phyloP scores from a whole-genome alignment of 2,113 vertebrate species.

The Glaucidium brasilianum region DNA sequence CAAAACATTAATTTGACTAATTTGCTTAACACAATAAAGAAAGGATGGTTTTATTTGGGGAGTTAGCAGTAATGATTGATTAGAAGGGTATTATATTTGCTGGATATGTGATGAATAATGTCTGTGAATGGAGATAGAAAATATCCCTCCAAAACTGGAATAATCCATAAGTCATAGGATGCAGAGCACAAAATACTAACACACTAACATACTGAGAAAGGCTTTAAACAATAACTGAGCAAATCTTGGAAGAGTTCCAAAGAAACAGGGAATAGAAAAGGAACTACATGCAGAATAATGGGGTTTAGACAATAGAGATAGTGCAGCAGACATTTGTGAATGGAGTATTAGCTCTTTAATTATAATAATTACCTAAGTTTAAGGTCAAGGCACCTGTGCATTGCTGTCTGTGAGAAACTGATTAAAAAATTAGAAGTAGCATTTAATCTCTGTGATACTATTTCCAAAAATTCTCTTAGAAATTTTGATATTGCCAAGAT shows the following conservation, averaged over 20 bases:
- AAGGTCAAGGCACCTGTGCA: constrained; percentile 74
- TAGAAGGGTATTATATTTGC: constrained; percentile 59
- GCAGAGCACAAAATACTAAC: constrained; percentile 66
- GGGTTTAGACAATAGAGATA: constrained; percentile 68
- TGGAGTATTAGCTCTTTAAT: constrained; percentile 71
- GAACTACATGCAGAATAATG: constrained; percentile 62
- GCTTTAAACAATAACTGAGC: constrained; percentile 73
- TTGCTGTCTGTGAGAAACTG: constrained; percentile 58
- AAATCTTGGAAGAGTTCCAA: constrained; percentile 75
- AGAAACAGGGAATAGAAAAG: constrained; percentile 62
- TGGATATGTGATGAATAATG: constrained; percentile 51
- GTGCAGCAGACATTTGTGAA: constrained; percentile 58
- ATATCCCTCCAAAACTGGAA: constrained; percentile 46
- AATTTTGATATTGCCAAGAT: constrained; percentile 18
- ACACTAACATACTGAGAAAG: constrained; percentile 59
- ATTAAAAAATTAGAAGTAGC: constrained; percentile 69
- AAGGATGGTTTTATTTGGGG: constrained; percentile 60
- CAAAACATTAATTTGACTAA: constrained; percentile 77
- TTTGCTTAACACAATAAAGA: constrained; percentile 67
- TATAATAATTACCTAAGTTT: constrained; percentile 76
- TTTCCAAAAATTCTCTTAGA: constrained; percentile 44
- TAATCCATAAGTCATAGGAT: constrained; percentile 62
- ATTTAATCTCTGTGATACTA: constrained; percentile 47
- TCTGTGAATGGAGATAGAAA: constrained; percentile 57
- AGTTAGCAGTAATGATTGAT: constrained; percentile 66